phyloP scores from a whole-genome alignment of 1,140 invertebrate species.

The Cydia pomonella region DNA sequence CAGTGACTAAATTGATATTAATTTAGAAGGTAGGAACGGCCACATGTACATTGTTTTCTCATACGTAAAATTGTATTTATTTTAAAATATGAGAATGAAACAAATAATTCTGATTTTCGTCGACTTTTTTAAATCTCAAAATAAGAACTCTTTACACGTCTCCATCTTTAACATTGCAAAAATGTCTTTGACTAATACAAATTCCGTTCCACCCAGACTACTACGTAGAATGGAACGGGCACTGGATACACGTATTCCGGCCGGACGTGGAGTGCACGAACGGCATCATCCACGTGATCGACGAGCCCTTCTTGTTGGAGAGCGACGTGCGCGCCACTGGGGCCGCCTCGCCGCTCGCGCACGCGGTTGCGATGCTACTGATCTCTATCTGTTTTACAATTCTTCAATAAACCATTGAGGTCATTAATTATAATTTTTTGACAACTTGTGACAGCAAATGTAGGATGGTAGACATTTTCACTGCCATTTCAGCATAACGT shows the following conservation, averaged over 20 bases:
- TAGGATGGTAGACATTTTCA: neutral
- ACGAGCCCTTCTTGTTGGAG: conserved; percentile 89
- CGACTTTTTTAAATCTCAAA: neutral
- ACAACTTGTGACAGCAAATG: neutral
- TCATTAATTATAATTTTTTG: neutral
- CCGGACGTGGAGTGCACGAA: conserved; percentile 96
- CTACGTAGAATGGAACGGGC: conserved; percentile 90
- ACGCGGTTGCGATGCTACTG: conserved; percentile 53
- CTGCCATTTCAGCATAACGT: neutral
- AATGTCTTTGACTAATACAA: neutral
- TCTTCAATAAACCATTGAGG: conserved; percentile 53
- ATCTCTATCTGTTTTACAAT: conserved; percentile 63
- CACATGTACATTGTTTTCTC: conserved; percentile 34
- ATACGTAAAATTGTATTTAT: neutral
- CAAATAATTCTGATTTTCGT: too few species aligned
- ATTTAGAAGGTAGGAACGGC: neutral
- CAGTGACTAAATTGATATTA: too few species aligned
- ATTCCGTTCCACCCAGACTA: conserved; percentile 83
- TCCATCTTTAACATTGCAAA: neutral
- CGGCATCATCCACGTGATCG: conserved; percentile 96
- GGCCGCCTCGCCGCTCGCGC: conserved; percentile 56
- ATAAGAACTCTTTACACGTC: neutral
- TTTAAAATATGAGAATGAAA: too few species aligned
- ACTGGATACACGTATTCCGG: conserved; percentile 90
- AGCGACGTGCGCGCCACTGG: conserved; percentile 90